A percentile compares a stretch with the other conserved stretches of the same genome.
Evolutionary conservation across 2,113 vertebrate genomes (phyloP).

Genomic region (Hemibagrus wyckioides): DNA sequence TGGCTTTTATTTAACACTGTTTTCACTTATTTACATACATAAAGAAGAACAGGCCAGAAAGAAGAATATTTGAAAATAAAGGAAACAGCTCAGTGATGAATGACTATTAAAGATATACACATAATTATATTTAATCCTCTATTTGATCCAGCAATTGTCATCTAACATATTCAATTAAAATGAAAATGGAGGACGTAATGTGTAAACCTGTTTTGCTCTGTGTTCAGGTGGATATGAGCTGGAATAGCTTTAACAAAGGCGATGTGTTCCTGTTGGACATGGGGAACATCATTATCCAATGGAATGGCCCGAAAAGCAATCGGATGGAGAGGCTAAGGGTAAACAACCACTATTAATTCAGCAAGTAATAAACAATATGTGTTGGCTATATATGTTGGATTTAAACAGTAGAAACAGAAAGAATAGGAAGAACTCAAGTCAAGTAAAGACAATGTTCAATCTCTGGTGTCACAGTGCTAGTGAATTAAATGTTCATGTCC

Average conservation of each 20-base stretch:
- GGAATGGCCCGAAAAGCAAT: slow-evolving; percentile 85
- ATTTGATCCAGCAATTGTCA: background rate
- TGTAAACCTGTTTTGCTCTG: background rate
- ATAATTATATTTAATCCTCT: background rate
- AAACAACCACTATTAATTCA: background rate
- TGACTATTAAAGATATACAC: background rate
- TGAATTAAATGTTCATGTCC: slow-evolving; percentile 15
- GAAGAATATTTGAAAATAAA: background rate
- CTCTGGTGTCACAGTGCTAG: background rate
- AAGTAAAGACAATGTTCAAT: background rate
- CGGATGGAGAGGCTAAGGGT: slow-evolving; percentile 82
- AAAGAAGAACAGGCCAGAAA: background rate
- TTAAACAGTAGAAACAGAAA: slow-evolving; percentile 1
- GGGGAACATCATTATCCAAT: slow-evolving; percentile 85
- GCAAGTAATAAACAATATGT: background rate
- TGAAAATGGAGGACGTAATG: background rate
- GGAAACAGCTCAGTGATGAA: background rate
- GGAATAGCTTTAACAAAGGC: slow-evolving; percentile 84
- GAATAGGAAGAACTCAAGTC: background rate
- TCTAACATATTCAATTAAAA: background rate
- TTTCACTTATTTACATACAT: background rate
- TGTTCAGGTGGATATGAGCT: slow-evolving; percentile 83
- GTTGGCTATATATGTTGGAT: background rate
- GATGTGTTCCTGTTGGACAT: slow-evolving; percentile 86
- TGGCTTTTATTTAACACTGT: background rate